Base-by-base conservation (phyloP, 2,113 vertebrate species). In the Clarias batrachus region DNA sequence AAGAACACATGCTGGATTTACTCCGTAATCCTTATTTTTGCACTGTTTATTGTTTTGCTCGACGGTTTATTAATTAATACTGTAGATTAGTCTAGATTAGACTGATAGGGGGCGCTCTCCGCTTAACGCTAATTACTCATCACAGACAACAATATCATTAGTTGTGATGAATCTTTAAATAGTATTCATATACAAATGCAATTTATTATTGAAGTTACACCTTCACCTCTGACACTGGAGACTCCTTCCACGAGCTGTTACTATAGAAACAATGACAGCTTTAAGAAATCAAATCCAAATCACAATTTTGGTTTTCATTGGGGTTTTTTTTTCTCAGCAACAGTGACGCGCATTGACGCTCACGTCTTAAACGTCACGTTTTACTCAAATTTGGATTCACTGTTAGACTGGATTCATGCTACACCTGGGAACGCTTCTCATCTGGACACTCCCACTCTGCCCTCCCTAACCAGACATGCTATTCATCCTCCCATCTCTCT, bases 391-490 rank as follows among this genome's bases (percentile, higher is more conserved):
- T 66, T 27, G 1, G 33, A 71, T 71, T 74, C 19, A 52, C 13
- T 1, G 21, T 74, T 41, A 41, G 4, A 41, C 3, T 6, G 41
- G 41, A 8, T 48, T 48, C 27, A 27, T 6, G 25, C 62, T 85
- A 77, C 73, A 77, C 73, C 52, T 30, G 41, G 17, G 48, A 65
- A 37, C 27, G 19, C 74, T 66, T 65, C 33, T 66, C 37, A 48
- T 85, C 41, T 56, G 30, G 41, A 78, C 63, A 16, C 10, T 76
- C 65, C 83, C n/a, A 52, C 63, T 14, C 83, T 84, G 54, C 59
- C 30, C 82, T 62, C 30, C 56, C 27, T 76, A 63, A 84, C 60
- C 83, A 85, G 37, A 63, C 33, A 41, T 52, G 37, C 86, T 41
- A 65, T 88, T 78, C 54, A 62, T 41, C 27, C 30, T 71, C 23